phyloP scores from a whole-genome alignment of 1,140 invertebrate genomes.

The Maniola jurtina region DNA sequence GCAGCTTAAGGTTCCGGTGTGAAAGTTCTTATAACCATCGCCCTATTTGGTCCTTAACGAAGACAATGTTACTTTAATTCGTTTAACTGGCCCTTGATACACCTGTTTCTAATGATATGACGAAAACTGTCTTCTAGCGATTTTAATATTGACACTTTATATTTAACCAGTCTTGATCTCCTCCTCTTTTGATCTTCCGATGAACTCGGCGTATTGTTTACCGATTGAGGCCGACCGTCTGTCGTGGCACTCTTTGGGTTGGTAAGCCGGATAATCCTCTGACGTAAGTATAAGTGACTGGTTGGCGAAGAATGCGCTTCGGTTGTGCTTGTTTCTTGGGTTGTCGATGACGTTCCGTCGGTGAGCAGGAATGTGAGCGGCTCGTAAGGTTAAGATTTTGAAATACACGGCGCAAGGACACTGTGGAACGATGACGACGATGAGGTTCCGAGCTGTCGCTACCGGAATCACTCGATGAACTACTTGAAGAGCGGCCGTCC shows the following conservation, averaged over 20 bases:
- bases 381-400: constrained; percentile 82
- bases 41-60: constrained; percentile 60
- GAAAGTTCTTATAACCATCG: constrained; percentile 15
- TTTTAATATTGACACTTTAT: constrained; percentile 57
- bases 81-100: constrained; percentile 36
- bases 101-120: constrained; percentile 69
- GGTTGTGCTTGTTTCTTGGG: constrained; percentile 82
- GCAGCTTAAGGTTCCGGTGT: background rate
- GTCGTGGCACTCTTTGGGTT: constrained; percentile 86
- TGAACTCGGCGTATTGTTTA: constrained; percentile 38
- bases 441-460: constrained; percentile 78
- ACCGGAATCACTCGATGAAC: constrained; percentile 81
- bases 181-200: constrained; percentile 37
- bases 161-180: constrained; percentile 71
- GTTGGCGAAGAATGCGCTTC: constrained; percentile 85
- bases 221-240: constrained; percentile 64
- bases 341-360: constrained; percentile 70
- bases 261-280: constrained; percentile 88
- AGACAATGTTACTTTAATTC: constrained; percentile 46
- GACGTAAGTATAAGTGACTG: constrained; percentile 88
- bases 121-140: constrained; percentile 48
- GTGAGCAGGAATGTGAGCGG: constrained; percentile 82
- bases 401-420: constrained; percentile 84
- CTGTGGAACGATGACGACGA: constrained; percentile 81
- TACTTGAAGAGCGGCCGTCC: constrained; percentile 76